Evolutionary conservation across 2,113 vertebrate species (phyloP).

Genomic region (Epinephelus moara): DNA sequence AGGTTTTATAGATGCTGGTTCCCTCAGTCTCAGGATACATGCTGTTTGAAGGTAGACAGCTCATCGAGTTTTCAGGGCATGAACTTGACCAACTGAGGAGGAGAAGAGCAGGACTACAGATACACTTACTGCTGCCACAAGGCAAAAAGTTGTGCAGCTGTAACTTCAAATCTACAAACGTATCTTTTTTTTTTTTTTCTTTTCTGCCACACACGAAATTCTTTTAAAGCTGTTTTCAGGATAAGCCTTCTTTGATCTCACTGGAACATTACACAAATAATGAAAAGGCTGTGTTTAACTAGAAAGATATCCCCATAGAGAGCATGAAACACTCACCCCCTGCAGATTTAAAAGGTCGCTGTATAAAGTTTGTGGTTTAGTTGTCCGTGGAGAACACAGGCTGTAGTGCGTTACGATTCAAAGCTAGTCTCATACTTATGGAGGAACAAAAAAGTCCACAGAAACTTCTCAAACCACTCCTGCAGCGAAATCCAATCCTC

Average conservation of each 20-base stretch:
- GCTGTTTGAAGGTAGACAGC: slow-evolving; percentile 41
- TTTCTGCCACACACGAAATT: neutral
- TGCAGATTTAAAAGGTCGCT: neutral
- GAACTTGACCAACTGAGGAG: slow-evolving; percentile 24
- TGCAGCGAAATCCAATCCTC: slow-evolving; percentile 5
- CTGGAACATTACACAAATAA: neutral
- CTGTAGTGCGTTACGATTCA: slow-evolving; percentile 7
- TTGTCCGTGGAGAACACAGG: neutral
- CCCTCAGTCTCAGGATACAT: slow-evolving; percentile 20
- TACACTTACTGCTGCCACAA: neutral
- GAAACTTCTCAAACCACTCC: neutral
- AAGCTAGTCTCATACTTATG: neutral
- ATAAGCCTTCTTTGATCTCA: slow-evolving; percentile 10
- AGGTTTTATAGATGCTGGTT: slow-evolving; percentile 32
- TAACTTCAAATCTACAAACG: slow-evolving; percentile 15
- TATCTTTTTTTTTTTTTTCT: neutral
- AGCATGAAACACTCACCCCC: neutral
- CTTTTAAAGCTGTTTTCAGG: neutral
- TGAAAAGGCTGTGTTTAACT: slow-evolving; percentile 8
- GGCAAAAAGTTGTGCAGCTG: neutral
- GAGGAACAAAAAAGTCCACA: neutral
- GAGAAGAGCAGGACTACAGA: slow-evolving; percentile 8
- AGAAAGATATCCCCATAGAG: neutral
- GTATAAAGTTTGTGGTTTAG: slow-evolving; percentile 11
- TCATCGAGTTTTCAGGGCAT: slow-evolving; percentile 30